Conservation (phyloP, 37 sponge, comb jelly and placozoan species). For the Beroe ovata region DNA sequence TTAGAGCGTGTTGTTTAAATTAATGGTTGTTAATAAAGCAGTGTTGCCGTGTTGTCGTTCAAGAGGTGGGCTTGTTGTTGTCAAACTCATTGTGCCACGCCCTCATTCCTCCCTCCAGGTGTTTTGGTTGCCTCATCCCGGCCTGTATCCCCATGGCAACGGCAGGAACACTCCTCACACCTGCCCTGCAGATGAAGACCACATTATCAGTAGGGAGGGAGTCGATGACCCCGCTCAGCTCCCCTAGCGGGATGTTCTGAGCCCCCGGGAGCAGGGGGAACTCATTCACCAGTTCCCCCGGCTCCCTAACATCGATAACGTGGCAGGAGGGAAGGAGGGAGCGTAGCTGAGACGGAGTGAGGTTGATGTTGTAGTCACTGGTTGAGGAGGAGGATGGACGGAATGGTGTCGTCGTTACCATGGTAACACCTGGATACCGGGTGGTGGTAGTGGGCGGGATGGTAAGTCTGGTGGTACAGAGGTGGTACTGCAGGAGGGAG, state of each 20-base stretch:
- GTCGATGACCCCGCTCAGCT: neutral
- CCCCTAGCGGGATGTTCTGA: conserved; percentile 38
- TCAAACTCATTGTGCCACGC: conserved; percentile 3
- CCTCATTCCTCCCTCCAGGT: conserved; percentile 60
- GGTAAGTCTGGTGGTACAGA: neutral
- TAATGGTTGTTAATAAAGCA: too few relatives aligned
- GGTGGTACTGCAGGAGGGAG: neutral
- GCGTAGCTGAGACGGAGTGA: neutral
- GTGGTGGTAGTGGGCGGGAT: neutral
- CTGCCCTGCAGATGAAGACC: conserved; percentile 35
- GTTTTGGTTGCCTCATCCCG: conserved; percentile 4
- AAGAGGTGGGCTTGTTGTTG: too few relatives aligned
- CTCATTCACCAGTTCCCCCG: neutral
- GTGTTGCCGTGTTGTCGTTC: too few relatives aligned
- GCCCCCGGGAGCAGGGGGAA: conserved; percentile 7
- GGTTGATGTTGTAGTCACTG: conserved; percentile 22
- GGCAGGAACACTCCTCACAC: conserved; percentile 5
- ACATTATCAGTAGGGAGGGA: neutral
- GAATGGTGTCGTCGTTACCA: too few relatives aligned
- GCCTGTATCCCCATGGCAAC: neutral
- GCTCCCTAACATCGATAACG: conserved; percentile 39
- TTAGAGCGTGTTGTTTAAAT: too few relatives aligned
- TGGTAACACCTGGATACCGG: too few relatives aligned
- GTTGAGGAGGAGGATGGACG: neutral
- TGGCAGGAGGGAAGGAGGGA: neutral